These are phyloP conservation scores for Nothoprocta pentlandii DNA, from an alignment of 2,113 vertebrate genomes.

Conservation along the genomic window DNA sequence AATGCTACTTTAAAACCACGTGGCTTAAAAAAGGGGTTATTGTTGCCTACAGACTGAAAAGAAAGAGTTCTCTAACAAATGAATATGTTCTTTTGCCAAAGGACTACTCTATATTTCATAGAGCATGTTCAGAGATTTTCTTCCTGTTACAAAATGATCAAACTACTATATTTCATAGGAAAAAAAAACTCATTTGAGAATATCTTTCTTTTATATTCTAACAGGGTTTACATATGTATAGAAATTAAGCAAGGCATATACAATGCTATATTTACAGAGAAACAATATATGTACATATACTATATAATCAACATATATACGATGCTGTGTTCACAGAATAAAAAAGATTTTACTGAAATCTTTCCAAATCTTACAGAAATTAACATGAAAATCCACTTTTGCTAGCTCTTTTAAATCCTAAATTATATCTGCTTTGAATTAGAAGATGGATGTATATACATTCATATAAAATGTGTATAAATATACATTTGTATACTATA, in stretches of 20 bases:
- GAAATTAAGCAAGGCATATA: not conserved
- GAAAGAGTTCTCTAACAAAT: not conserved
- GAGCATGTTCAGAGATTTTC: not conserved
- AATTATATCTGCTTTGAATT: not conserved
- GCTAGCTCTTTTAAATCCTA: not conserved
- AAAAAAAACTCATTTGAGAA: not conserved
- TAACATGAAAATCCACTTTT: not conserved
- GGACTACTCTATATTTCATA: not conserved
- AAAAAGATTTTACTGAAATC: not conserved
- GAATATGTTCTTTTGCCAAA: not conserved
- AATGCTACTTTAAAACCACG: not conserved
- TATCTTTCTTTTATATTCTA: not conserved
- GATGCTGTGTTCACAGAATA: not conserved
- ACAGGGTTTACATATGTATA: not conserved
- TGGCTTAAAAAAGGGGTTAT: not conserved
- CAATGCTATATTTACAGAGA: not conserved
- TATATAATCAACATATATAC: not conserved
- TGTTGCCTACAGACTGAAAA: not conserved
- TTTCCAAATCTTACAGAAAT: not conserved
- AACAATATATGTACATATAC: no score
- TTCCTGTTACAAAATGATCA: not conserved
- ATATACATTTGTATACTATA: fast-evolving
- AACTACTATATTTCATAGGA: not conserved
- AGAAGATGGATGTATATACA: not conserved
- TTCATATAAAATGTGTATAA: not conserved